phyloP scores from a whole-genome alignment of 2,113 vertebrate genomes.

The Leucopternis melanops region DNA sequence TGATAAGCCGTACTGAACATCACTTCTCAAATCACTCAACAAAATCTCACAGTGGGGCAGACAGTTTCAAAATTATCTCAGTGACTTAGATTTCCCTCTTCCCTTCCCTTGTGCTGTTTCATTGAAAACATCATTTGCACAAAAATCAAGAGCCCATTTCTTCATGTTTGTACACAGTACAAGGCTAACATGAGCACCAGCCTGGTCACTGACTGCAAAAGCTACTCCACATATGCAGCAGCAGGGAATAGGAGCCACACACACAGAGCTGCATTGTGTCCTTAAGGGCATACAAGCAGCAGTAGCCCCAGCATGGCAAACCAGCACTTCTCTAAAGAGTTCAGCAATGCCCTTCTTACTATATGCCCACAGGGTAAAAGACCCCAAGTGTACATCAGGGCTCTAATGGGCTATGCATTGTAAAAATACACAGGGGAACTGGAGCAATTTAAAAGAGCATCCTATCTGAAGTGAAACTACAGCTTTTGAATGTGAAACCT shows the following conservation, averaged over 20 bases:
- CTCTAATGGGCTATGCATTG: background rate
- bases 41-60: background rate
- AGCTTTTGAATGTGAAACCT: background rate
- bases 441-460: background rate
- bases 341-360: background rate
- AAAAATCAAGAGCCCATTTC: background rate
- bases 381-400: background rate
- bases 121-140: background rate
- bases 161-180: accelerated
- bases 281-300: background rate
- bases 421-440: background rate
- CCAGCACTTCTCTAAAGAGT: background rate
- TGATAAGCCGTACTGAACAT: background rate
- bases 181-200: background rate
- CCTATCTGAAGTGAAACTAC: background rate
- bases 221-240: background rate
- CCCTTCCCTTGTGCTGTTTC: background rate
- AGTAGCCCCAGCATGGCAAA: background rate
- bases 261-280: accelerated
- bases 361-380: background rate
- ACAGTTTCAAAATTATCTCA: background rate
- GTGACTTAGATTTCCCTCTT: background rate
- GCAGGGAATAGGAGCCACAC: background rate
- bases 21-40: background rate
- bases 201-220: background rate